Evolutionary conservation across 2,888 invertebrate species (phyloP).

Genomic region (Branchipolynoe longqiensis): DNA sequence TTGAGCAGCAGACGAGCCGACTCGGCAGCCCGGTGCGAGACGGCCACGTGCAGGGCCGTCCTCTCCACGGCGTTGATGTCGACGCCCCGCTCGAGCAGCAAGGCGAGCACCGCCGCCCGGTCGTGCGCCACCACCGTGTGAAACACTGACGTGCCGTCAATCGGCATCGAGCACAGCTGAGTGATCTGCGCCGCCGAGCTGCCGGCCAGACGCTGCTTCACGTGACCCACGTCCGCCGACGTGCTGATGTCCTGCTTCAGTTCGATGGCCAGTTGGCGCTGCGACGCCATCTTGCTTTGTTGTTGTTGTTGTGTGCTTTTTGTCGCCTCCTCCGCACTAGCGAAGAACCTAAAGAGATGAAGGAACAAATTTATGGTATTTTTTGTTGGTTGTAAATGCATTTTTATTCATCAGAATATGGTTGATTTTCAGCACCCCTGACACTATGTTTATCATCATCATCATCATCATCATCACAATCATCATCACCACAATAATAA

Average conservation of each 20-base stretch:
- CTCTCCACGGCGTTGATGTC: constrained; percentile 32
- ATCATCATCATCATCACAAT: too few species aligned
- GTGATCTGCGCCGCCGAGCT: background rate
- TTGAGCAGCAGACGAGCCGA: background rate
- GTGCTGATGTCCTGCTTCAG: constrained; percentile 26
- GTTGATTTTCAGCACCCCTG: too few species aligned
- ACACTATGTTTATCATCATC: too few species aligned
- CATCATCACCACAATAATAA: too few species aligned
- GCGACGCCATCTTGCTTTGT: background rate
- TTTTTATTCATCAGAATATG: too few species aligned
- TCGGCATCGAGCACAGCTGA: constrained; percentile 11
- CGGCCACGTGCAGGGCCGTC: constrained; percentile 56
- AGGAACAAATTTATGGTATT: too few species aligned
- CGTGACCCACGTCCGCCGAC: background rate
- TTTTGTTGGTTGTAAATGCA: too few species aligned
- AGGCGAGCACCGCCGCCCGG: constrained; percentile 1
- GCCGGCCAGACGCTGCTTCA: background rate
- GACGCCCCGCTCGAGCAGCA: constrained; percentile 18
- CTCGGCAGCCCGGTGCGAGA: constrained; percentile 36
- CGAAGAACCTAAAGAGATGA: too few species aligned
- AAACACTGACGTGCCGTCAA: constrained; percentile 47
- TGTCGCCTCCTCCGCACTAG: too few species aligned
- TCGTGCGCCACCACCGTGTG: constrained; percentile 47
- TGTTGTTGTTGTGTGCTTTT: too few species aligned
- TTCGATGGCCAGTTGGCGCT: constrained; percentile 31